phyloP scores from a whole-genome alignment of 2,888 invertebrate species.

The Sinopyrophorus schimmeli region DNA sequence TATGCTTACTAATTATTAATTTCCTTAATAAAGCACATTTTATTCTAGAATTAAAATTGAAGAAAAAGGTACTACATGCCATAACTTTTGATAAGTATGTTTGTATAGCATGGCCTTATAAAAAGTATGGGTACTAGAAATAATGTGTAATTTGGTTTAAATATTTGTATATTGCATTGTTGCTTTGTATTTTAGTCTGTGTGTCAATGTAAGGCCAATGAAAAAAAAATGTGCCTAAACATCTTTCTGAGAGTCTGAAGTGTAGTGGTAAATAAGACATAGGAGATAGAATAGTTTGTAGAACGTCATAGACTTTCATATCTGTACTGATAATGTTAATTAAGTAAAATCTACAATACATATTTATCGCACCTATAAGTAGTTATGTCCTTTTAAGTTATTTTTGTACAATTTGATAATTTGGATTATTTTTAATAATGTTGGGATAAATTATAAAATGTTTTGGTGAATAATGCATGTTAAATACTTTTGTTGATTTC shows the following conservation, averaged over 20 bases:
- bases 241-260: slow-evolving; percentile 34
- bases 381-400: too few species aligned
- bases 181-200: slow-evolving; percentile 1
- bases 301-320: slow-evolving; percentile 4
- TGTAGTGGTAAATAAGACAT: slow-evolving; percentile 13
- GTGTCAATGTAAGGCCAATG: slow-evolving; percentile 29
- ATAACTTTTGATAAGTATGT: neutral
- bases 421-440: too few species aligned
- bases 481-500: too few species aligned
- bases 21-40: too few species aligned
- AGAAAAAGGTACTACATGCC: too few species aligned
- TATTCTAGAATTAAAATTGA: too few species aligned
- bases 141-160: neutral
- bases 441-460: too few species aligned
- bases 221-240: slow-evolving; percentile 39
- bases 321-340: slow-evolving; percentile 6
- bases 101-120: neutral
- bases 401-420: too few species aligned
- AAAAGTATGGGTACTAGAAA: slow-evolving; percentile 1
- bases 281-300: slow-evolving; percentile 1
- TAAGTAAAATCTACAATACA: too few species aligned
- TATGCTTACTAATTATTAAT: too few species aligned
- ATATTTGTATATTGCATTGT: slow-evolving; percentile 1
- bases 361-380: too few species aligned
- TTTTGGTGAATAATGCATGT: too few species aligned